phyloP scores from a whole-genome alignment of 1,140 invertebrate species.

The Vanessa atalanta region DNA sequence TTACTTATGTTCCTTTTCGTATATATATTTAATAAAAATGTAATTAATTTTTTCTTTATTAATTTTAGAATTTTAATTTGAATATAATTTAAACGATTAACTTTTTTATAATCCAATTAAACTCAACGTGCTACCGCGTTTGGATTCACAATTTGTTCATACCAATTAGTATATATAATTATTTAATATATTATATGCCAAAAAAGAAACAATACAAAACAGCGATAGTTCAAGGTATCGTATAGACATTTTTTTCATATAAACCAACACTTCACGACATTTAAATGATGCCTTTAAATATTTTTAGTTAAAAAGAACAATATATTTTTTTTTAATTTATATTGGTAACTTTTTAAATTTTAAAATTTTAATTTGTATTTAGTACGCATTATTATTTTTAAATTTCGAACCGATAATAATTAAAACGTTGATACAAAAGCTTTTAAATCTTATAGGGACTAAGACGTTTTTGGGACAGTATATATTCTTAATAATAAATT shows the following conservation, averaged over 20 bases:
- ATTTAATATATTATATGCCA: conserved; percentile 18
- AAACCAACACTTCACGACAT: neutral
- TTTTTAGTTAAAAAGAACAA: neutral
- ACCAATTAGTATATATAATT: conserved; percentile 3
- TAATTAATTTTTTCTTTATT: neutral
- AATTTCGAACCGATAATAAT: neutral
- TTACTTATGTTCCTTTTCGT: neutral
- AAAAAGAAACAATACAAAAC: neutral
- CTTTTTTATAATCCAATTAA: conserved; percentile 52
- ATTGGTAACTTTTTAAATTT: neutral
- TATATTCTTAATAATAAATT: conserved; percentile 46
- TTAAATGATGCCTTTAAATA: neutral
- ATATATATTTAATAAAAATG: neutral
- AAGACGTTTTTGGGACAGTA: conserved; percentile 51
- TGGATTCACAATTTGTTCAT: neutral
- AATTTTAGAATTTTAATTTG: conserved; percentile 1
- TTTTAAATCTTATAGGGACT: conserved; percentile 60
- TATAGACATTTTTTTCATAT: neutral
- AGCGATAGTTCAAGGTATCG: neutral
- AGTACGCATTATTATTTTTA: neutral
- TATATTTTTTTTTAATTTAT: neutral
- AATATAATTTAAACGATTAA: conserved; percentile 44
- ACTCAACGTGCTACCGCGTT: conserved; percentile 52
- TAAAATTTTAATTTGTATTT: neutral
- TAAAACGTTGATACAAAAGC: neutral